Conservation (phyloP, 2,797 vertebrate genomes). For the Macropus fuliginosus region DNA sequence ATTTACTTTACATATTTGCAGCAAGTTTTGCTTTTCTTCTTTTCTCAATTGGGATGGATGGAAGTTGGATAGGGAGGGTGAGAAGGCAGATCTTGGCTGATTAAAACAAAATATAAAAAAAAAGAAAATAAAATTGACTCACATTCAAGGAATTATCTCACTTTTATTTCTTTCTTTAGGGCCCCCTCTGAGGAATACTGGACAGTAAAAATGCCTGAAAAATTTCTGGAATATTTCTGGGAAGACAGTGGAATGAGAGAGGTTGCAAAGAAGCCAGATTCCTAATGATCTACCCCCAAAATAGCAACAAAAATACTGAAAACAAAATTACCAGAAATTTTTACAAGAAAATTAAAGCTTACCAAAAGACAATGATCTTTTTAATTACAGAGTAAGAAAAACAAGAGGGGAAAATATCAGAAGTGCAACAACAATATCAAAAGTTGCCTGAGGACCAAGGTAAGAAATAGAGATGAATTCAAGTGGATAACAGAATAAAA, state of each 20-base stretch:
- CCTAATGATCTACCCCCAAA: background rate
- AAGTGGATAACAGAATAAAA: background rate
- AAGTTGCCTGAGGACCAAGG: background rate
- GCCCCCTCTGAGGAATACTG: background rate
- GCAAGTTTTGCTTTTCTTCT: background rate
- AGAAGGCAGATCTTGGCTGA: background rate
- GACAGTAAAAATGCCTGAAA: background rate
- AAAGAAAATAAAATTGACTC: constrained; percentile 19
- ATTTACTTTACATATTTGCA: background rate
- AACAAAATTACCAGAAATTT: background rate
- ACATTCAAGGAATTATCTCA: constrained; percentile 30
- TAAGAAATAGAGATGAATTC: background rate
- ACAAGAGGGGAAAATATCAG: background rate
- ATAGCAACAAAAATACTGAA: background rate
- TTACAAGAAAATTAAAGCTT: background rate
- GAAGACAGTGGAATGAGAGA: background rate
- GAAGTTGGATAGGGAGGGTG: background rate
- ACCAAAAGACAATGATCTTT: background rate
- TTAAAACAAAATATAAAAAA: background rate
- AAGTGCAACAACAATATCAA: background rate
- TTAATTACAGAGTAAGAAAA: background rate
- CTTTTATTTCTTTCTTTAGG: constrained; percentile 14
- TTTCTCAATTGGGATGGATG: background rate
- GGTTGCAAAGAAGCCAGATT: background rate
- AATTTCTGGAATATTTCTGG: background rate